Base-by-base conservation (phyloP, 1,140 invertebrate genomes). In the Idris sp. region DNA sequence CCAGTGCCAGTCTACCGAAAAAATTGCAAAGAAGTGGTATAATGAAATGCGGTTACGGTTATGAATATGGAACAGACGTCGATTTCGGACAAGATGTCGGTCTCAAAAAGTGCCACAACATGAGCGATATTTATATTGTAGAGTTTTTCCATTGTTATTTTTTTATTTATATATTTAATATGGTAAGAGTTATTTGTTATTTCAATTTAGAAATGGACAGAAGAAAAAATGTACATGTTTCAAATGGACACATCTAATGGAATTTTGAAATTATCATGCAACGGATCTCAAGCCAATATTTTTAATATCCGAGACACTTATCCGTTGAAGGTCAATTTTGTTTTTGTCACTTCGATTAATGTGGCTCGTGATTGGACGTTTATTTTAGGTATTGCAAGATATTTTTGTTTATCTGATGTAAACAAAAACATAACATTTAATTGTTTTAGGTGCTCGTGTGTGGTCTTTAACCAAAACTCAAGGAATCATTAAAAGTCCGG, bases 51-150 rank as follows among this genome's bases (percentile, higher is more conserved):
- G 69, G 69, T 4, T 58, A 43, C 14, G 69, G 69, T 1, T 25
- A 46, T 35, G 44, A 65, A 11, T 74, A 53, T 31, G 11, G 1
- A 5, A 59, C 13, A 3, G 31, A 59, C 9, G 26, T 73, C 19
- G 53, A 73, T 59, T 65, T 73, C 6, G 53, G 59, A 30, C 59
- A 51, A 8, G 59, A 56, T 15, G 26, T 73, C 7, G 69, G 69
- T 5, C 9, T 49, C 1, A 73, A 59, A 46, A 65, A 65, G 9
- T 73, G 69, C 13, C 53, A 38, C 5, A 40, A 16, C n/a, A n/a
- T 73, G 15, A 59, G 46, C 11, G 22, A 59, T 19, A 43, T 51
- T 40, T 65, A 59, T 11, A 64, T 65, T 16, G 69, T 73, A 44
- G 15, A 43, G 28, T 30, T 30, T 30, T 30, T 30, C 9, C 5